Conservation (phyloP, 1,140 invertebrate genomes). For the Lepidurus couesii region DNA sequence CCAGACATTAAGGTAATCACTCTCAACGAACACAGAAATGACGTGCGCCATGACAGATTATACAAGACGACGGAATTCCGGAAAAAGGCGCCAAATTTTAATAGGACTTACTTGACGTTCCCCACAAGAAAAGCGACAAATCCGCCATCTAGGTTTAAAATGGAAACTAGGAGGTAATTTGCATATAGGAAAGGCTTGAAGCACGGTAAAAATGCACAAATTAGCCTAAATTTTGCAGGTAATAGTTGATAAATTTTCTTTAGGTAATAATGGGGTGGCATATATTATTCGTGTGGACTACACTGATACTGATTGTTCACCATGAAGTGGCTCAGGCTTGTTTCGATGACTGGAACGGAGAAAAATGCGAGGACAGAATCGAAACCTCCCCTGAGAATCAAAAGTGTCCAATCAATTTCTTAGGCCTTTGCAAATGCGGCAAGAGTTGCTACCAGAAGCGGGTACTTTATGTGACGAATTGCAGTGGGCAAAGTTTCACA, state of each 20-base stretch:
- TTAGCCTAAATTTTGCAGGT: too few species aligned
- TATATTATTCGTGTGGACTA: not conserved
- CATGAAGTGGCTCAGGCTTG: not conserved
- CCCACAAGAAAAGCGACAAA: too few species aligned
- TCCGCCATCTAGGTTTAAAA: too few species aligned
- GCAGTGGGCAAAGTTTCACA: constrained; percentile 58
- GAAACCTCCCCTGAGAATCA: constrained; percentile 4
- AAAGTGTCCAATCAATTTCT: not conserved
- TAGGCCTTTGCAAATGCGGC: constrained; percentile 43
- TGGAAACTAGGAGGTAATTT: too few species aligned
- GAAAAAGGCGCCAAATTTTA: too few species aligned
- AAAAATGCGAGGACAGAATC: not conserved
- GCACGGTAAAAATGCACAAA: too few species aligned
- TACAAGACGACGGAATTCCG: too few species aligned
- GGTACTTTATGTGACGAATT: constrained; percentile 61
- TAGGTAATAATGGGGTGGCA: constrained; percentile 2
- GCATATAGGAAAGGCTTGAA: too few species aligned
- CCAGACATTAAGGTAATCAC: too few species aligned
- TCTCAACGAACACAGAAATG: too few species aligned
- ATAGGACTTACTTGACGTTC: too few species aligned
- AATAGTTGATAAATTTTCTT: not conserved
- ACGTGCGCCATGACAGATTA: too few species aligned
- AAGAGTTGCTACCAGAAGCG: constrained; percentile 48
- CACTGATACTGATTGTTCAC: not conserved
- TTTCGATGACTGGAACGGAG: not conserved